phyloP scores from a whole-genome alignment of 2,888 invertebrate genomes.

The Stegana nigrithorax region DNA sequence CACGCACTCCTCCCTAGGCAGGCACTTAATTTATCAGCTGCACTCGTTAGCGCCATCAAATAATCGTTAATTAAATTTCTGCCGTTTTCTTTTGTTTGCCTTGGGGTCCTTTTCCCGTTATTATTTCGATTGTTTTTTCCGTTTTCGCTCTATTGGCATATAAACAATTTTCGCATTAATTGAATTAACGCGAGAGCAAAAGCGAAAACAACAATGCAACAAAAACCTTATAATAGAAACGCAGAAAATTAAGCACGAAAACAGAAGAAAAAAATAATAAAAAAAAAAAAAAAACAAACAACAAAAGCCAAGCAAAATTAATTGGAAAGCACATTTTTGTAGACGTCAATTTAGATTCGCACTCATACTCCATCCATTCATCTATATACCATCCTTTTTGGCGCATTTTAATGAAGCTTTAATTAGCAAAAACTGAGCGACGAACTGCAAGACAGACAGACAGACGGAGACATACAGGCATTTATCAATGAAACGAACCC shows the following conservation, averaged over 20 bases:
- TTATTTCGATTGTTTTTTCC: background rate
- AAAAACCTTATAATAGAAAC: background rate
- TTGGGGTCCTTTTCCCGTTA: constrained; percentile 17
- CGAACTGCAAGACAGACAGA: constrained; percentile 16
- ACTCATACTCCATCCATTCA: background rate
- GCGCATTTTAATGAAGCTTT: constrained; percentile 46
- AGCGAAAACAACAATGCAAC: background rate
- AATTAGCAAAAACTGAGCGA: constrained; percentile 52
- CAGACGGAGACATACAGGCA: constrained; percentile 12
- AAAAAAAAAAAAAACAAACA: too few relatives aligned
- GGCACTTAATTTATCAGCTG: too few relatives aligned
- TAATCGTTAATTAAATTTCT: constrained; percentile 23
- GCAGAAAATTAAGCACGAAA: too few relatives aligned
- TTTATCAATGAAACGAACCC: background rate
- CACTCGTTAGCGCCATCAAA: too few relatives aligned
- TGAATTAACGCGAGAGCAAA: constrained; percentile 25
- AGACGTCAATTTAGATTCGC: background rate
- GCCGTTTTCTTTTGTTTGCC: constrained; percentile 24
- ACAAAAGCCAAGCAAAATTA: background rate
- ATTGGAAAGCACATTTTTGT: background rate
- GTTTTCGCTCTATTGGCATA: background rate
- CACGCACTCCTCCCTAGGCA: too few relatives aligned
- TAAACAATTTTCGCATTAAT: constrained; percentile 15
- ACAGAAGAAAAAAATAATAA: too few relatives aligned
- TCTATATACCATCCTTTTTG: background rate